phyloP scores from a whole-genome alignment of 2,888 invertebrate species.

The Dioctria linearis region DNA sequence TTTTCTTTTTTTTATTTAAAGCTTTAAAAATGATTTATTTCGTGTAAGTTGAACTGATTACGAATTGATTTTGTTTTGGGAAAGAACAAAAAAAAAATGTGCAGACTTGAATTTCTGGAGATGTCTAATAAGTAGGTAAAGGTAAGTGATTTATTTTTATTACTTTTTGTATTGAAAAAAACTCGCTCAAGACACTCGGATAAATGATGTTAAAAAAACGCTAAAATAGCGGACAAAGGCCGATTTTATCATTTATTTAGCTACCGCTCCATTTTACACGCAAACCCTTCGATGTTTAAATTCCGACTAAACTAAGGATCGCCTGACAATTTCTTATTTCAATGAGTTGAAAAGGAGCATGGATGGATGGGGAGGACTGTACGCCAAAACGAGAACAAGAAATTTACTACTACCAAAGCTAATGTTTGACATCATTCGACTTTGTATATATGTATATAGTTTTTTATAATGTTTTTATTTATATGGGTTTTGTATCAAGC shows the following conservation, averaged over 20 bases:
- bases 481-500: too few species aligned
- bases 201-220: conserved; percentile 74
- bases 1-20: not conserved
- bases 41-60: not conserved
- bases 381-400: not conserved
- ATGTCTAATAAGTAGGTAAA: not conserved
- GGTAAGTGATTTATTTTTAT: conserved; percentile 16
- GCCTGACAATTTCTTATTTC: conserved; percentile 50
- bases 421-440: not conserved
- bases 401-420: not conserved
- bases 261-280: conserved; percentile 71
- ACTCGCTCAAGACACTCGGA: conserved; percentile 60
- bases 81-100: conserved; percentile 43
- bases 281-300: conserved; percentile 68
- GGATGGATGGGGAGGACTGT: not conserved
- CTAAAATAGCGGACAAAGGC: conserved; percentile 74
- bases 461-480: too few species aligned
- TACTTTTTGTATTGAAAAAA: conserved; percentile 55
- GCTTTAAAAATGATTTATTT: not conserved
- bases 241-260: conserved; percentile 69
- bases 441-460: not conserved
- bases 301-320: conserved; percentile 65
- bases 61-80: conserved; percentile 12
- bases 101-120: conserved; percentile 11
- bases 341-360: not conserved